phyloP scores from a whole-genome alignment of 2,797 vertebrate species.

The Spheniscus humboldti region DNA sequence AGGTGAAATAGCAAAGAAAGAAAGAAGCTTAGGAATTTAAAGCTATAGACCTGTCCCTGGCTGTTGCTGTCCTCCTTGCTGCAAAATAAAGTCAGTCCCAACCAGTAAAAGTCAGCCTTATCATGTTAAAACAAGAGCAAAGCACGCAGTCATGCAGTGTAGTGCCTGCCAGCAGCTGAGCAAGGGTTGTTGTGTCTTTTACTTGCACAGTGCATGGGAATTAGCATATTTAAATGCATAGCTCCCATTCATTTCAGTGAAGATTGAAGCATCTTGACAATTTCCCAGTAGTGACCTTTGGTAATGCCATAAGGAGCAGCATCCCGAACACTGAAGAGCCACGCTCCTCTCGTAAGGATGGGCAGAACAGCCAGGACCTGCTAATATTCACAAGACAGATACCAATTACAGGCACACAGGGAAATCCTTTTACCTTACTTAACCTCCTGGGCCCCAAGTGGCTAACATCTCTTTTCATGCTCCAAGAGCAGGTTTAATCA shows the following conservation, averaged over 20 bases:
- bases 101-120: background rate
- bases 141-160: accelerated
- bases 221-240: background rate
- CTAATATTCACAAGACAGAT: background rate
- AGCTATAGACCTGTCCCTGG: background rate
- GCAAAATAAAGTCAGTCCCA: background rate
- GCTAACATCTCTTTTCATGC: background rate
- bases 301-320: background rate
- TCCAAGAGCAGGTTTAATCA: background rate
- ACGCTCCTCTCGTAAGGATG: background rate
- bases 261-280: background rate
- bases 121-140: too few relatives aligned
- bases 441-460: background rate
- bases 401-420: background rate
- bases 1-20: background rate
- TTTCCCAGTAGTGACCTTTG: background rate
- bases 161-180: background rate
- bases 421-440: background rate
- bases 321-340: background rate
- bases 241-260: background rate
- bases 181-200: background rate
- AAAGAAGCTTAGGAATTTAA: background rate
- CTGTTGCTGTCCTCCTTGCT: background rate
- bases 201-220: background rate
- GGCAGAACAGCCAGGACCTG: background rate